Percentiles rank a stretch among this genome's conserved stretches.
Evolutionary conservation across 1,140 invertebrate species (phyloP).

Genomic region (Brachionus angularis): DNA sequence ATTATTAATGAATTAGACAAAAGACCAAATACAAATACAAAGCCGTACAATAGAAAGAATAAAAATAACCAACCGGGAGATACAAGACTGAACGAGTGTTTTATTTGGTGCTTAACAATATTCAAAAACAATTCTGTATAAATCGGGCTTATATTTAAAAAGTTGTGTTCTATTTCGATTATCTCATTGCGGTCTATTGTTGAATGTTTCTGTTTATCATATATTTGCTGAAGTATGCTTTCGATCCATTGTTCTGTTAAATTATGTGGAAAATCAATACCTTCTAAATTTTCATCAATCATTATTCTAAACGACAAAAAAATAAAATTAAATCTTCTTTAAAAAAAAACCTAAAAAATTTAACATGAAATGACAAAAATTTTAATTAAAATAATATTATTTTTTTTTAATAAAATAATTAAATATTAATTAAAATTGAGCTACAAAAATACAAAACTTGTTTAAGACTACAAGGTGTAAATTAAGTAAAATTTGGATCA

Average conservation of each 20-base stretch:
- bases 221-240: conserved; percentile 1
- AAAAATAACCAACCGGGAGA: neutral
- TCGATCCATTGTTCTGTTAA: no score
- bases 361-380: no score
- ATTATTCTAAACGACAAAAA: neutral
- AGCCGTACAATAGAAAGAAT: conserved; percentile 11
- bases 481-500: no score
- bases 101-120: neutral
- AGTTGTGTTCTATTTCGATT: conserved; percentile 24
- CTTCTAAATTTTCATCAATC: conserved; percentile 1
- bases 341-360: no score
- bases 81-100: conserved; percentile 6
- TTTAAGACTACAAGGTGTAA: no score
- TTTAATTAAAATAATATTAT: no score
- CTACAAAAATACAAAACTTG: no score
- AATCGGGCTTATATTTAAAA: neutral
- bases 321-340: no score
- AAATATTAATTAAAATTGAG: no score
- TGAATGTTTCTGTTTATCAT: neutral
- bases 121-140: neutral
- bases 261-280: neutral
- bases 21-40: conserved; percentile 64
- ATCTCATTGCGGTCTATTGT: conserved; percentile 3
- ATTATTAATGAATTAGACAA: conserved; percentile 81
- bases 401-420: no score